These are phyloP conservation scores for Drosophila navojoa DNA, from an alignment of 1,140 invertebrate genomes.

Conservation along the genomic window DNA sequence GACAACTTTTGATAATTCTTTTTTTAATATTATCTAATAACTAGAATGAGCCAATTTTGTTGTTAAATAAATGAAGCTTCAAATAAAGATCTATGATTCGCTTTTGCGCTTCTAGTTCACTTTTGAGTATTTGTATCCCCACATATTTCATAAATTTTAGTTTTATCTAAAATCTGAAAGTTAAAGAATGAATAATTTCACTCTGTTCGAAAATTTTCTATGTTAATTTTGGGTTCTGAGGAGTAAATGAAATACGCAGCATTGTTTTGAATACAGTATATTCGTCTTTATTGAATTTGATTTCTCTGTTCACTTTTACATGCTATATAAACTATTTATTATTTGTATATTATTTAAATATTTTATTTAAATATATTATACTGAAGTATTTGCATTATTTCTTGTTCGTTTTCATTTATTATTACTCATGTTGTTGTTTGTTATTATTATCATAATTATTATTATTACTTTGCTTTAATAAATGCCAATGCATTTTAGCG, in stretches of 20 bases:
- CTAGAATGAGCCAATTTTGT: too few species aligned
- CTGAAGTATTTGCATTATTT: conserved; percentile 56
- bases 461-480: conserved; percentile 16
- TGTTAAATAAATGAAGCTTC: too few species aligned
- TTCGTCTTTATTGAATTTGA: conserved; percentile 82
- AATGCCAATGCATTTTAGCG: conserved; percentile 19
- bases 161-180: too few species aligned
- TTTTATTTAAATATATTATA: conserved; percentile 53
- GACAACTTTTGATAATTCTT: too few species aligned
- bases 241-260: not conserved
- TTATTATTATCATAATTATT: conserved; percentile 1
- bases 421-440: not conserved
- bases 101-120: too few species aligned
- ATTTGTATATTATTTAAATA: conserved; percentile 71
- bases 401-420: conserved; percentile 10
- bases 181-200: too few species aligned
- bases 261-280: conserved; percentile 75
- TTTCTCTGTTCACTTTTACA: conserved; percentile 81
- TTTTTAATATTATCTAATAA: too few species aligned
- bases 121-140: too few species aligned
- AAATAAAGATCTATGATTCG: too few species aligned
- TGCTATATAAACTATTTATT: conserved; percentile 79
- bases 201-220: too few species aligned
- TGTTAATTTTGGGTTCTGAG: too few species aligned
- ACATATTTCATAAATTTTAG: too few species aligned